Evolutionary conservation across 2,888 invertebrate genomes (phyloP), one percentile per base, ranked within the genome.

Genomic region (Cataglyphis cursor): DNA sequence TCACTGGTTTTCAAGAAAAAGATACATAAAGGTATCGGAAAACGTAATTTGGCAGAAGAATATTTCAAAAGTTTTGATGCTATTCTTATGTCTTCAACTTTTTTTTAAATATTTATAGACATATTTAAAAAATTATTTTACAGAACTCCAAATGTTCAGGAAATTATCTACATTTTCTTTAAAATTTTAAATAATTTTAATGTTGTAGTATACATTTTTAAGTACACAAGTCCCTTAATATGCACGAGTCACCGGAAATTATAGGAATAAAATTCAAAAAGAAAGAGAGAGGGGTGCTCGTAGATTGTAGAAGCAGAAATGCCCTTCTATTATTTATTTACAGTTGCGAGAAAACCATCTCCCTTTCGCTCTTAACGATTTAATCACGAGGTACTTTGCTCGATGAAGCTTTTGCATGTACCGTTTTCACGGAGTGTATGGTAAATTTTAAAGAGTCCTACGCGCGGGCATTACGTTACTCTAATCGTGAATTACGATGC

Each of bases 401-500:
- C 41, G 28, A 21, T 73, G 28, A 84, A 84, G 35, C 18, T 84
- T 88, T 84, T 74, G 66, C 31, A 44, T 15, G 54, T 28, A 6
- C 41, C 21, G 21, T 70, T 82, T 68, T 57, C 18, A 35, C 18
- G 35, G 59, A 81, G 51, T 61, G 61, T 66, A 21, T 44, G 68
- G 64, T 82, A 68, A 88, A 90, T 84, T 82, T 87, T 82, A 68
- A 84, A 82, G 64, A 31, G 51, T 9, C 9, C 6, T 9, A 12
- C 18, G 12, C 6, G 51, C 51, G 28, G 1, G 62, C 35, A 41
- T 59, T 75, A 75, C 81, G 81, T 85, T 82, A 70, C 57, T 65
- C 41, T 87, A 88, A 89, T 86, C 86, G 84, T 89, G 82, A 90
- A 87, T 86, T 86, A 89, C 84, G 87, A 89, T 66, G 65, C 72